Base-by-base conservation (phyloP, 1,140 invertebrate genomes). In the Asbolus verrucosus region DNA sequence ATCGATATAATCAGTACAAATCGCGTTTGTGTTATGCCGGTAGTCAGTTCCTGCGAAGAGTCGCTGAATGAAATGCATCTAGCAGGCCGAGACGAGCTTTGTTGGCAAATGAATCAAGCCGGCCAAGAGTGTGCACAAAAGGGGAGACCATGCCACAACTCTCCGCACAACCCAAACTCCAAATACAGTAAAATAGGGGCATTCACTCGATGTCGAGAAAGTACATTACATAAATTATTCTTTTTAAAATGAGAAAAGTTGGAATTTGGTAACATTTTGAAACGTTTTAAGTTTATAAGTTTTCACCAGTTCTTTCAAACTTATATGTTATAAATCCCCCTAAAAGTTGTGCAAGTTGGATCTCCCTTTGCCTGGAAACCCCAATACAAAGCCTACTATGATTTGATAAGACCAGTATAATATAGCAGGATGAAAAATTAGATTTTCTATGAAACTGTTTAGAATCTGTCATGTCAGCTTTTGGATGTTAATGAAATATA, bases 1-100 rank as follows among this genome's bases (percentile, higher is more conserved):
- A 36, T 36, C 33, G 33, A n/a, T 36, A 36, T 36, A 36, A 50
- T 54, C 46, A 27, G 46, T 13, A 54, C 46, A 54, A 54, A 54
- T 27, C 46, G 46, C 46, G 46, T 36, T 36, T 36, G 33, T 11
- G 33, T 27, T 54, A 54, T 54, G 46, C 46, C 46, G 21, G 21
- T 54, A 30, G 19, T 54, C 8, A 27, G 43, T 54, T 54, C 46
- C 46, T 54, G 46, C 46, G 46, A 54, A 24, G 46, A 54, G 46
- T 27, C 46, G 46, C 46, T 54, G 46, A 54, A 54, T 54, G 46
- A 54, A 54, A 54, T 54, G 46, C 46, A 54, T 54, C 19, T 54
- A 54, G 46, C 46, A 54, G 46, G 46, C 46, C 46, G 46, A 54
- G 46, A 54, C 46, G 46, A 54, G 46, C 46, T 54, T 54, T 54